These are phyloP conservation scores for Mionectes macconnelli DNA, from an alignment of 2,113 vertebrate species.

Conservation along the genomic window DNA sequence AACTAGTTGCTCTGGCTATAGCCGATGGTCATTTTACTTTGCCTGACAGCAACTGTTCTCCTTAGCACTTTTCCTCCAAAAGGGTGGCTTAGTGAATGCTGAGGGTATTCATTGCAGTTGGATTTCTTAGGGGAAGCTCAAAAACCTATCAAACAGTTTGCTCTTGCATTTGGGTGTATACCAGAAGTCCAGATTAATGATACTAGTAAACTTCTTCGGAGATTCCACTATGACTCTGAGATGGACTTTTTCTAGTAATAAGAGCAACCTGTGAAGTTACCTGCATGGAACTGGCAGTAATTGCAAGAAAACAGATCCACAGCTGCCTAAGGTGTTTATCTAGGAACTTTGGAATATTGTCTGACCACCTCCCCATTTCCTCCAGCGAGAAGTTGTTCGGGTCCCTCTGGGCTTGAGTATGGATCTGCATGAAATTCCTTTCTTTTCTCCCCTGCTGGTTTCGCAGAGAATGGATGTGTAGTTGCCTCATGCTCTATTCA, in stretches of 20 bases:
- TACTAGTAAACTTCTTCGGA: neutral
- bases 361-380: neutral
- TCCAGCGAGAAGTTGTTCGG: neutral
- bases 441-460: neutral
- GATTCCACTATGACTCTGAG: neutral
- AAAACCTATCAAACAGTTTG: neutral
- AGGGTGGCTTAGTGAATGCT: neutral
- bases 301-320: neutral
- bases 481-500: neutral
- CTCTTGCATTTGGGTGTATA: neutral
- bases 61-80: neutral
- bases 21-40: neutral
- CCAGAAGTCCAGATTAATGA: neutral
- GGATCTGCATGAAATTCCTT: neutral
- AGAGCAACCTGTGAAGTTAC: neutral
- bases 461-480: neutral
- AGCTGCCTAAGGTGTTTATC: neutral
- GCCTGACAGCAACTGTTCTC: neutral
- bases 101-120: neutral
- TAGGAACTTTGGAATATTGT: neutral
- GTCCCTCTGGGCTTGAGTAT: accelerated
- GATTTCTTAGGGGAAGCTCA: neutral
- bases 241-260: neutral
- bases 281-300: neutral
- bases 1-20: neutral